Evolutionary conservation across 2,797 vertebrate species (phyloP).

Genomic region (Rhinogobio ventralis): DNA sequence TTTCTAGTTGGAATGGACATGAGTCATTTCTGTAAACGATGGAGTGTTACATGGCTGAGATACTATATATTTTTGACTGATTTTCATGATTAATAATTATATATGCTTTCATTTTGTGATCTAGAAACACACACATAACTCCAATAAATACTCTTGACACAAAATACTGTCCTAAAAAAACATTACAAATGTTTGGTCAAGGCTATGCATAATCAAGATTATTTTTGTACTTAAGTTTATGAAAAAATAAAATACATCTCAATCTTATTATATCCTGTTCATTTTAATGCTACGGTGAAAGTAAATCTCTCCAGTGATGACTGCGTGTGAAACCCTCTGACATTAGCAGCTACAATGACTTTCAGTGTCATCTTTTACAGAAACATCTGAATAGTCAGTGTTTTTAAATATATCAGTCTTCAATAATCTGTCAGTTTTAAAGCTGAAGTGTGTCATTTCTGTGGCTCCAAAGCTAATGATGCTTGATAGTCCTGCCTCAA

Average conservation of each 20-base stretch:
- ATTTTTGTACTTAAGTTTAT: background rate
- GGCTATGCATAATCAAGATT: background rate
- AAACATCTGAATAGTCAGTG: background rate
- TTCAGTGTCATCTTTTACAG: background rate
- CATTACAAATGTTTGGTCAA: background rate
- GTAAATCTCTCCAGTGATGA: background rate
- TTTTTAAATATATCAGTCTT: background rate
- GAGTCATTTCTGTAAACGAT: background rate
- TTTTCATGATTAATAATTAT: background rate
- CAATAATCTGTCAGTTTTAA: background rate
- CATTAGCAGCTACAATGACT: background rate
- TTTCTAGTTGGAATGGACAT: background rate
- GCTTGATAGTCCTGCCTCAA: background rate
- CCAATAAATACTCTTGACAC: background rate
- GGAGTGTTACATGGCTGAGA: background rate
- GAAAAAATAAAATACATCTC: background rate
- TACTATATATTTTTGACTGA: background rate
- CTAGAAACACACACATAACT: too few species aligned
- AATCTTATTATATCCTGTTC: background rate
- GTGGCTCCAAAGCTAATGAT: too few species aligned
- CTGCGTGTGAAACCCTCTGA: too few species aligned
- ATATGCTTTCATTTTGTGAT: background rate
- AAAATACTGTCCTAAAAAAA: background rate
- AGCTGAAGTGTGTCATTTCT: background rate
- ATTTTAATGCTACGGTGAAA: background rate